These are phyloP conservation scores for Chaetura pelagica DNA, from an alignment of 2,113 vertebrate species.

Conservation along the genomic window DNA sequence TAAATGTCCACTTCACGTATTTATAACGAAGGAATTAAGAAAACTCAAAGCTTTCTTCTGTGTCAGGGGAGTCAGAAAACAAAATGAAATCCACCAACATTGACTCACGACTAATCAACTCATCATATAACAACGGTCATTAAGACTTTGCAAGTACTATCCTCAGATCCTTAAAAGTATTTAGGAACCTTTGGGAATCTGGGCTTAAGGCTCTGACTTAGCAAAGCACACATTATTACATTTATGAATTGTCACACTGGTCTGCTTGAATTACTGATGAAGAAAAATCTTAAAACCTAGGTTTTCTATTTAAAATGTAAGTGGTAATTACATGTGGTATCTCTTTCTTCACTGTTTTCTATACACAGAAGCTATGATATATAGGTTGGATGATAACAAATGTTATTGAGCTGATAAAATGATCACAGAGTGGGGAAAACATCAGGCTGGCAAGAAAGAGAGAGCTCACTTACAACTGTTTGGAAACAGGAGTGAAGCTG, in stretches of 20 bases:
- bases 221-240: neutral
- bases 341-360: neutral
- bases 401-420: neutral
- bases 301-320: neutral
- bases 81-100: neutral
- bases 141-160: neutral
- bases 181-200: neutral
- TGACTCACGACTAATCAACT: neutral
- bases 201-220: neutral
- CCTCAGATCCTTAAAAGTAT: neutral
- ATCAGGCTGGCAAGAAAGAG: neutral
- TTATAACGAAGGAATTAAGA: neutral
- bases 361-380: neutral
- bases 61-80: neutral
- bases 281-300: neutral
- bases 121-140: neutral
- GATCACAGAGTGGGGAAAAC: neutral
- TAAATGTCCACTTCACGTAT: neutral
- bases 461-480: conserved; percentile 85
- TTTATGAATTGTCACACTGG: neutral
- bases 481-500: conserved; percentile 98
- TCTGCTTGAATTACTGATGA: neutral
- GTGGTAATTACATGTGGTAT: neutral
- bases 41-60: neutral
- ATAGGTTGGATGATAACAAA: neutral